phyloP scores from a whole-genome alignment of 2,797 vertebrate genomes.

The Chaetodon trifasciatus region DNA sequence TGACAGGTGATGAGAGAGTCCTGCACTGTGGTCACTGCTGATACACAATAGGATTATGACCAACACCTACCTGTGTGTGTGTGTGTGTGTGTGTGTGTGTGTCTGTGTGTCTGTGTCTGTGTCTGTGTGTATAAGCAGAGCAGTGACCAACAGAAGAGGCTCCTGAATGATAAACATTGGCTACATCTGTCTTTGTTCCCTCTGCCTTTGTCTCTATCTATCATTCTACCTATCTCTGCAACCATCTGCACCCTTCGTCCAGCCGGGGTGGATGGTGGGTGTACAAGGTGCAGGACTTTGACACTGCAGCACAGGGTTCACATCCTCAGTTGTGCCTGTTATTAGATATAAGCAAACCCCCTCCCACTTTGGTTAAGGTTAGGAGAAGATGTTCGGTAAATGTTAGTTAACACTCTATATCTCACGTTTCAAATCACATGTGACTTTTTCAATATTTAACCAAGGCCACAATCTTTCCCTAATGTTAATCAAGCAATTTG shows the following conservation, averaged over 20 bases:
- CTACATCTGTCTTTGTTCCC: slow-evolving; percentile 31
- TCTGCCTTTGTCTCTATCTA: slow-evolving; percentile 36
- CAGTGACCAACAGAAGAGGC: slow-evolving; percentile 53
- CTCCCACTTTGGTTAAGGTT: background rate
- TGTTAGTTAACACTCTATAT: too few relatives aligned
- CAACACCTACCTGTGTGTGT: slow-evolving; percentile 56
- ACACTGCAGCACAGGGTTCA: background rate
- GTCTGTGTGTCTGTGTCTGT: too few relatives aligned
- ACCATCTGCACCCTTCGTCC: slow-evolving; percentile 51
- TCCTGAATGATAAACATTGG: slow-evolving; percentile 55
- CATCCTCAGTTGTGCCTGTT: too few relatives aligned
- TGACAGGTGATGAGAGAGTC: slow-evolving; percentile 68
- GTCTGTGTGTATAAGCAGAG: slow-evolving; percentile 22
- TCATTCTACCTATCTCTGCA: slow-evolving; percentile 47
- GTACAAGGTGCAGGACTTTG: background rate
- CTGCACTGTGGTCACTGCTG: slow-evolving; percentile 65
- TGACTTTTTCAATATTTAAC: background rate
- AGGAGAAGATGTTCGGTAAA: too few relatives aligned
- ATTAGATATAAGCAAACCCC: background rate
- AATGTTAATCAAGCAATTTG: background rate
- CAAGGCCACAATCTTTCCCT: background rate
- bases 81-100: slow-evolving; percentile 19
- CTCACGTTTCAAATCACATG: background rate
- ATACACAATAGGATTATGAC: slow-evolving; percentile 75
- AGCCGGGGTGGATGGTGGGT: background rate